Conservation (phyloP, 2,888 invertebrate species). For the Carcina quercana region DNA sequence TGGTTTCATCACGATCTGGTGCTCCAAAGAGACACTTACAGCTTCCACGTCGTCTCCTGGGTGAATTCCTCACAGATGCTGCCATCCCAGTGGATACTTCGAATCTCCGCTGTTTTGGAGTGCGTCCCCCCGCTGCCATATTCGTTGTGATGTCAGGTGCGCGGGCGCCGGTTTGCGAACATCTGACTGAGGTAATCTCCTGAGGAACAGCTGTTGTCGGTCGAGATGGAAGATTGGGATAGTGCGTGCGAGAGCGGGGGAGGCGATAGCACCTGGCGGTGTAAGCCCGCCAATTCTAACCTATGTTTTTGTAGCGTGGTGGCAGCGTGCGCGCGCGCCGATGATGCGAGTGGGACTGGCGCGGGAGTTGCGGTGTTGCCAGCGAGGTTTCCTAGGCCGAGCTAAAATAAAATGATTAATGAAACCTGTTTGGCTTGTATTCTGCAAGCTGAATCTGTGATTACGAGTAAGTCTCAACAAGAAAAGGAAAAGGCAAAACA, state of each 20-base stretch:
- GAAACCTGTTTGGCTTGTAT: too few relatives aligned
- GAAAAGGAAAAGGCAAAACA: too few relatives aligned
- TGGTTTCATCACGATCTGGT: constrained; percentile 74
- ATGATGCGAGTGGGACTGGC: constrained; percentile 41
- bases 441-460: too few relatives aligned
- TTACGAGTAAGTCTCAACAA: too few relatives aligned
- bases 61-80: constrained; percentile 42
- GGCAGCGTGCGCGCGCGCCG: constrained; percentile 51
- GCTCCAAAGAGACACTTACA: constrained; percentile 77
- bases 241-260: constrained; percentile 45
- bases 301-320: constrained; percentile 33
- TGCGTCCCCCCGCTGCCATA: constrained; percentile 66
- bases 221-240: constrained; percentile 39
- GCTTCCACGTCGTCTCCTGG: constrained; percentile 57
- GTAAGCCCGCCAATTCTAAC: constrained; percentile 68
- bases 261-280: constrained; percentile 61
- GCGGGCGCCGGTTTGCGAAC: constrained; percentile 62
- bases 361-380: constrained; percentile 22
- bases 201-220: constrained; percentile 68
- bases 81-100: constrained; percentile 55
- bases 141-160: constrained; percentile 56
- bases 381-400: neutral
- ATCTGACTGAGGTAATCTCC: constrained; percentile 72
- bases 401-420: too few relatives aligned
- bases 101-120: constrained; percentile 62